Base-by-base conservation (phyloP, 1,140 invertebrate genomes). In the Drosophila bipectinata region DNA sequence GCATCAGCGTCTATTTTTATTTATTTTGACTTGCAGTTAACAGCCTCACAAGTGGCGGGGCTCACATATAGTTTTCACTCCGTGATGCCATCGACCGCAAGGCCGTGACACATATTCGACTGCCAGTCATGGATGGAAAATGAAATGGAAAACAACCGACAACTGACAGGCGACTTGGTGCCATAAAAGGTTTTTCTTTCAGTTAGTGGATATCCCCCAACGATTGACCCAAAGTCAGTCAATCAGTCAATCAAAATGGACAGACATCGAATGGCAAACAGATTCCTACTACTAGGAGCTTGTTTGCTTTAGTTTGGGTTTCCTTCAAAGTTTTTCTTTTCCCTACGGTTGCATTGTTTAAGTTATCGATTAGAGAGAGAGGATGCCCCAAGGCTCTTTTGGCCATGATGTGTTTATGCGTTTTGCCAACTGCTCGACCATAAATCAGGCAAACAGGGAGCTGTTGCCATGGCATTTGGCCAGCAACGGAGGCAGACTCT, bases 41-140 rank as follows among this genome's bases (percentile, higher is more conserved):
- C 18, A 45, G 39, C n/a, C 21, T 45, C 37, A 21, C 68, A 18
- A 45, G 41, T 21, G 15, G 8, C 8, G 41, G 2, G 7, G 8
- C 32, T 34, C 34, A 4, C 34, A 44, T 2, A 44, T 44, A 15
- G 41, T 47, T 24, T 47, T 37, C 34, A 37, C 18, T 18, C n/a
- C 21, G 9, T 47, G 44, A 21, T 47, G 44, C 15, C 44, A 18
- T 21, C 18, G 44, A 21, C 48, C 45, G 45, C 58, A 64, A 59
- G 75, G 80, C 76, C 83, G 53, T 87, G 83, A 82, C 83, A 87
- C 76, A 82, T 81, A 75, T 77, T 72, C 67, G 52, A 39, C 56
- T 69, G 26, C 64, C 62, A 71, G 56, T 77, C 56, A 54, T 49
- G 73, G 72, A 73, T 55, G 52, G 49, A 72, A 67, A 66, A 73